A percentile compares a stretch with the other conserved stretches of the same genome.
Evolutionary conservation across 2,888 invertebrate species (phyloP).

Genomic region (Clusia tigrina): DNA sequence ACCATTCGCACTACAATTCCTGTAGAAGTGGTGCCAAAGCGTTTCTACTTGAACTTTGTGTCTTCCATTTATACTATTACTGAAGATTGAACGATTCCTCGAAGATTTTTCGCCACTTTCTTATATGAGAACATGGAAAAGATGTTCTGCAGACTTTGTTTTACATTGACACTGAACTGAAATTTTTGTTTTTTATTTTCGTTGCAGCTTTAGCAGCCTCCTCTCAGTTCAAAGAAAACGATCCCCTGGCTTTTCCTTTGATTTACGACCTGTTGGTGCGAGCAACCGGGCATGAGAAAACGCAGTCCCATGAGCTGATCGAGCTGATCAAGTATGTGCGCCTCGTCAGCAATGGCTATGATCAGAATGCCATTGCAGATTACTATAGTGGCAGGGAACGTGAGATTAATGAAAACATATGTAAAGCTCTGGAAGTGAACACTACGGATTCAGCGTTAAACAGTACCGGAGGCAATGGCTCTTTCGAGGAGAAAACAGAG

Average conservation of each 20-base stretch:
- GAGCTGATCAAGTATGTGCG: conserved; percentile 57
- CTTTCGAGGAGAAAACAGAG: conserved; percentile 42
- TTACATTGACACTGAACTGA: no score
- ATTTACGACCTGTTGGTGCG: conserved; percentile 53
- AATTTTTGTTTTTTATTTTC: conserved; percentile 36
- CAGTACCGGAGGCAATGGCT: conserved; percentile 41
- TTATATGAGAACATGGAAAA: no score
- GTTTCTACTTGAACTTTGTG: no score
- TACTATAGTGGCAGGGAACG: conserved; percentile 45
- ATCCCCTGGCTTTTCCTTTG: conserved; percentile 56
- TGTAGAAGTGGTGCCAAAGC: no score
- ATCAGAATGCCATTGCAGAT: conserved; percentile 43
- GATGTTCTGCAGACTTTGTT: no score
- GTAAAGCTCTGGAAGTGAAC: conserved; percentile 43
- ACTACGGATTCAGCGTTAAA: conserved; percentile 46
- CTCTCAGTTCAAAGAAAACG: conserved; percentile 38
- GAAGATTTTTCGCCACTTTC: no score
- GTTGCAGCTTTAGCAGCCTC: conserved; percentile 33
- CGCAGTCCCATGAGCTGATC: conserved; percentile 47
- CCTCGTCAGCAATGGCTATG: conserved; percentile 52
- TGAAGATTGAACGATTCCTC: no score
- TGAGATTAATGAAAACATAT: conserved; percentile 50
- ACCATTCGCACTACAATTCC: no score
- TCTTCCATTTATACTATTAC: no score
- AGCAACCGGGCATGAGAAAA: conserved; percentile 43